Percentiles rank a stretch among this genome's conserved stretches.
These are phyloP conservation scores for Azemiops feae DNA, from an alignment of 2,113 vertebrate genomes.

Conservation along the genomic window DNA sequence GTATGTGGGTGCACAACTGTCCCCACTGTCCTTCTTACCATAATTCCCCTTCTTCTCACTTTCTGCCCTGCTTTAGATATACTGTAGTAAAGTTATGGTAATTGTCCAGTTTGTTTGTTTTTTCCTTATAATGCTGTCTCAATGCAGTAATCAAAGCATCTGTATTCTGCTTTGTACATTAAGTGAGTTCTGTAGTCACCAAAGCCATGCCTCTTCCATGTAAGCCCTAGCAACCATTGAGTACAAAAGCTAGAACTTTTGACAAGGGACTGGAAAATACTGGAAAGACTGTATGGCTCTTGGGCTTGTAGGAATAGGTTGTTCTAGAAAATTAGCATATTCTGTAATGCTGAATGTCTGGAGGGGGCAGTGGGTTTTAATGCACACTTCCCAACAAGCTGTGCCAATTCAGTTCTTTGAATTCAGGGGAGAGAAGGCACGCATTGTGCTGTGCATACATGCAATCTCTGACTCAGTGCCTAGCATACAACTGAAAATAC, in stretches of 20 bases:
- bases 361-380: neutral
- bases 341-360: neutral
- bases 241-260: neutral
- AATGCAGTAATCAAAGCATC: neutral
- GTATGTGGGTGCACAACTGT: too few relatives aligned
- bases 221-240: neutral
- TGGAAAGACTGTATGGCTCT: neutral
- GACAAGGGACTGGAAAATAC: neutral
- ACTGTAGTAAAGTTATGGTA: neutral
- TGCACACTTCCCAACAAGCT: neutral
- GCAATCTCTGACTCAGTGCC: neutral
- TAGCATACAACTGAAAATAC: neutral
- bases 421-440: neutral
- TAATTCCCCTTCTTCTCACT: neutral
- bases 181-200: neutral
- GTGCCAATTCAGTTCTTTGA: neutral
- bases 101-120: neutral
- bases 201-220: neutral
- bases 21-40: too few relatives aligned
- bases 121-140: neutral
- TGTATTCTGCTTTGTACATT: neutral
- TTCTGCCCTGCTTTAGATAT: neutral
- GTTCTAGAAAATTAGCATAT: neutral
- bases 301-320: neutral
- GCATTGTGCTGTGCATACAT: neutral